Base-by-base conservation (phyloP, 2,888 invertebrate species). In the Harmothoe impar region DNA sequence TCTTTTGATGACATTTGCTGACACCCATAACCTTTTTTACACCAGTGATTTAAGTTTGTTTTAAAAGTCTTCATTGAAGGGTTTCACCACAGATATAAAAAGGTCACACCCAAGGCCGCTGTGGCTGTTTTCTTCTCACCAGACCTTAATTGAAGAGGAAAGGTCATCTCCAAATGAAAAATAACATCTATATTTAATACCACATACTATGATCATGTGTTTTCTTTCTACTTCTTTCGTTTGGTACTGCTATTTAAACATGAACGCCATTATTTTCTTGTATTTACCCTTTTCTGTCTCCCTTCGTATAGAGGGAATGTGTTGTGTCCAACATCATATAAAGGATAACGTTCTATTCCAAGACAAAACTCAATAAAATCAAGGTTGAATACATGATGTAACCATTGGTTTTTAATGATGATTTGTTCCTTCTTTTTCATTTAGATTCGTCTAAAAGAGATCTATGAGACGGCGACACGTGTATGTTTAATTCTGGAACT, bases 401-500 rank as follows among this genome's bases (percentile, higher is more conserved):
- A n/a, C n/a, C n/a, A n/a, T n/a, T n/a, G n/a, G n/a, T n/a, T n/a
- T n/a, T n/a, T n/a, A n/a, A n/a, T n/a, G n/a, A n/a, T n/a, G n/a
- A n/a, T n/a, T 62, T 3, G 62, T 62, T 62, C 62, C 62, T 62
- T 25, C 25, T 31, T 31, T 15, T 77, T 77, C 17, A 29, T 31
- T 29, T 77, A 95, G 95, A 95, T 95, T 90, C 93, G 95, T 20
- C 92, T 95, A 92, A 95, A 95, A 90, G 95, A 95, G 91, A 93
- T 95, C 7, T 95, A 92, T 93, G 95, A 95, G 91, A 94, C 94
- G n/a, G 93, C 92, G 15, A 93, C 92, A 23, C 92, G 93, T 72
- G 94, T 95, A 15, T 92, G 93, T 51, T 90, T 95, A 56, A 94
- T 95, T 7, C 92, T 95, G 62, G 95, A 95, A 91, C 92, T 95